phyloP scores from a whole-genome alignment of 2,113 vertebrate species.

The Sorex araneus region DNA sequence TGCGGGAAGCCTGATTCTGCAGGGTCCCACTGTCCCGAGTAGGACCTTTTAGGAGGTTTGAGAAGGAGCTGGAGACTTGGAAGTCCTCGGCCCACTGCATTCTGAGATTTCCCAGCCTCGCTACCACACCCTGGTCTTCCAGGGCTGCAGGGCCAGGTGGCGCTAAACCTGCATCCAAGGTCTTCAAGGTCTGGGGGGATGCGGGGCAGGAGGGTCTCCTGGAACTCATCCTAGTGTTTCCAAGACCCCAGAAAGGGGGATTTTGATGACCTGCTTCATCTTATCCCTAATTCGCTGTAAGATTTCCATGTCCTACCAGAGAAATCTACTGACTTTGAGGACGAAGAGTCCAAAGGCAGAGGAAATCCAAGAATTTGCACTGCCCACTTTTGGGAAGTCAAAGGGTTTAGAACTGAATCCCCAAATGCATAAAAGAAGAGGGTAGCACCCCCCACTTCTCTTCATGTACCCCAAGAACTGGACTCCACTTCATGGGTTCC shows the following conservation, averaged over 20 bases:
- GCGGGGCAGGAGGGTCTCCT: too few species aligned
- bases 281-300: not conserved
- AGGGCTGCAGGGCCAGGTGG: too few species aligned
- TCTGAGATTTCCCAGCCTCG: not conserved
- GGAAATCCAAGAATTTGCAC: not conserved
- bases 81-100: not conserved
- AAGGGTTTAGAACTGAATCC: not conserved
- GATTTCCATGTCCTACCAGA: not conserved
- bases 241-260: not conserved
- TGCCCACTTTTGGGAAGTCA: fast-evolving
- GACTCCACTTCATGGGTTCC: not conserved
- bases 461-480: not conserved
- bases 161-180: too few species aligned
- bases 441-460: not conserved
- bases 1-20: too few species aligned
- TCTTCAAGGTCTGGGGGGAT: too few species aligned
- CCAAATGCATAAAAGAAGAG: not conserved
- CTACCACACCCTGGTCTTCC: too few species aligned
- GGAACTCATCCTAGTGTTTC: too few species aligned
- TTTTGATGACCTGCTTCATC: not conserved
- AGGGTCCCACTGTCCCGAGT: too few species aligned
- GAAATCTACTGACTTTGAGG: not conserved
- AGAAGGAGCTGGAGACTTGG: not conserved
- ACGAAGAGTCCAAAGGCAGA: not conserved
- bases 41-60: not conserved